Base-by-base conservation (phyloP, 2,797 vertebrate species). In the Borostomias antarcticus region DNA sequence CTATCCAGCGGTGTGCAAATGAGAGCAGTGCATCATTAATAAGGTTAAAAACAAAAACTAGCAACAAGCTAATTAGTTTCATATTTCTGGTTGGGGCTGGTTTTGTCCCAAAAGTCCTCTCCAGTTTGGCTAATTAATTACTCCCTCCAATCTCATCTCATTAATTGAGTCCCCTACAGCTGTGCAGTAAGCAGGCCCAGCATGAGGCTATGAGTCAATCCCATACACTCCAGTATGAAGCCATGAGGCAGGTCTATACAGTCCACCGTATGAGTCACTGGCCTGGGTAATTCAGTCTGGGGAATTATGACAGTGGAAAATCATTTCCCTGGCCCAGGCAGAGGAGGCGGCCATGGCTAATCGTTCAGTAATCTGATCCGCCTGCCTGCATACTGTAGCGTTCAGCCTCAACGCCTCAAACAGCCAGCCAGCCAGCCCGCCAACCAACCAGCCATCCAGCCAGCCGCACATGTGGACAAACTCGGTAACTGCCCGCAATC, bases 261-360 rank as follows among this genome's bases (percentile, higher is more conserved):
- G 80, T 85, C 83, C 78, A 84, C 40, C 84, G 76, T 86, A 77
- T 84, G 87, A 89, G 79, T 86, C 81, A 87, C 70, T 77, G 82
- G 81, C 75, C 87, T 79, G 87, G 72, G 78, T 89, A 87, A 89
- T 88, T 86, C 85, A 86, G 86, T 85, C 86, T 75, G 72, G 86
- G 86, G 89, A 91, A 88, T 86, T 89, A 90, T 91, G 86, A 90
- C 88, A 87, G 88, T 88, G 89, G 89, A 91, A 91, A 90, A 91
- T 89, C 77, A 89, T 91, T 91, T 91, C 85, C 79, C 85, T 73
- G 78, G 78, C 78, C 82, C 50, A 60, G 65, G 86, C 85, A 89
- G 83, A 83, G 86, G 83, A 87, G 88, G n/a, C n/a, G 40, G 83
- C 87, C 86, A 81, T 88, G 84, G 88, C 87, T 91, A 90, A 91